These are phyloP conservation scores for Lucinisca nassula DNA, from an alignment of 2,888 invertebrate species.

Conservation along the genomic window DNA sequence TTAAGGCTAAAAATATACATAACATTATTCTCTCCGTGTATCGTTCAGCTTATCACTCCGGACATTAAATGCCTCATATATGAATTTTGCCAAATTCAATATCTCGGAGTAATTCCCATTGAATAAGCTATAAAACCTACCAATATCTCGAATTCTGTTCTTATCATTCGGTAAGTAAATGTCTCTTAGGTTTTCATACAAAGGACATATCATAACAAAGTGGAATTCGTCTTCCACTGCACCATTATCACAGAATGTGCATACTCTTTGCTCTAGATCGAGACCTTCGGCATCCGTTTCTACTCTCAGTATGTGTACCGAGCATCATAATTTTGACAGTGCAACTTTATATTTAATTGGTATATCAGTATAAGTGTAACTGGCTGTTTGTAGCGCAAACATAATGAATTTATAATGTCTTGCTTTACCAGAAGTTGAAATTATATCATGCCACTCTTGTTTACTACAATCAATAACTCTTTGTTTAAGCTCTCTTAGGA, in stretches of 20 bases:
- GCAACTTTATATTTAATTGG: not conserved
- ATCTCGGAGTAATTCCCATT: not conserved
- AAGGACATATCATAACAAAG: not conserved
- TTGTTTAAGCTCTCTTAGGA: not conserved
- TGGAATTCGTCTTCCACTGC: not conserved
- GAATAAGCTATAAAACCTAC: not conserved
- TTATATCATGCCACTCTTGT: not conserved
- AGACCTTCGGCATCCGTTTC: too few species aligned
- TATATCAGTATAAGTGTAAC: not conserved
- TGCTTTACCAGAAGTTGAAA: not conserved
- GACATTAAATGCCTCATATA: not conserved
- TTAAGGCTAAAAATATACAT: too few species aligned
- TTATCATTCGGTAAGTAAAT: not conserved
- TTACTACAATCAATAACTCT: not conserved
- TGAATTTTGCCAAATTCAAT: not conserved
- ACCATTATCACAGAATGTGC: not conserved
- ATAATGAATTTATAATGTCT: slow-evolving; percentile 1
- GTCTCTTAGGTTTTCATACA: not conserved
- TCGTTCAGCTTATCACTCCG: not conserved
- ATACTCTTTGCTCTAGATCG: not conserved
- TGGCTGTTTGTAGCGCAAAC: not conserved
- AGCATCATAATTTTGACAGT: not conserved
- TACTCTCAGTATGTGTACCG: not conserved
- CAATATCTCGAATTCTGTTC: not conserved
- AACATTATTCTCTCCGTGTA: too few species aligned